These are phyloP conservation scores for Lytechinus variegatus DNA, from an alignment of 35 echinoderm and acorn worm species.

Conservation along the genomic window DNA sequence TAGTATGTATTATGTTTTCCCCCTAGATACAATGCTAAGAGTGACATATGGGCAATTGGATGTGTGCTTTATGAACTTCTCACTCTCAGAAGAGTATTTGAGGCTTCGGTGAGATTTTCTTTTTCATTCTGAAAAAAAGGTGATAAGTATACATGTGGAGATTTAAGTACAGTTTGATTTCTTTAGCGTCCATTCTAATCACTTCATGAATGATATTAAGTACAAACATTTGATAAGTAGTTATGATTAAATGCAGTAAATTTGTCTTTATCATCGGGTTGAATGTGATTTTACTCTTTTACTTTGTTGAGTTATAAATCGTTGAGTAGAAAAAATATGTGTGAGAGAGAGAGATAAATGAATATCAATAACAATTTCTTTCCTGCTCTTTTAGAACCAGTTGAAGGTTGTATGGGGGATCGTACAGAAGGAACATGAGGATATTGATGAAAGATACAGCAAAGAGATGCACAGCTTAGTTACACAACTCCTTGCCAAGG, in stretches of 20 bases:
- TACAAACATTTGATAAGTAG: background rate
- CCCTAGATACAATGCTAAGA: constrained; percentile 89
- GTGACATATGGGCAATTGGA: constrained; percentile 94
- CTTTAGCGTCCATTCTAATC: too few relatives aligned
- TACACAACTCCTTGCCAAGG: constrained; percentile 82
- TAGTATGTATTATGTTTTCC: background rate
- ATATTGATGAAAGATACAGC: constrained; percentile 74
- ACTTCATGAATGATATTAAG: background rate
- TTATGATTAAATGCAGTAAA: too few relatives aligned
- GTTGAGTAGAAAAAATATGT: too few relatives aligned
- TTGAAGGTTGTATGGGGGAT: constrained; percentile 93
- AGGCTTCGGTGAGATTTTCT: constrained; percentile 78
- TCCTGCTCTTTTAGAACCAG: constrained; percentile 68
- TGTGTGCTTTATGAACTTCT: constrained; percentile 94
- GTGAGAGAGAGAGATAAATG: background rate
- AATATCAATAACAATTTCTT: background rate
- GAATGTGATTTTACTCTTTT: too few relatives aligned
- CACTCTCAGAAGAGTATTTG: constrained; percentile 81
- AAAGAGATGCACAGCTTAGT: constrained; percentile 77
- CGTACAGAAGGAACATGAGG: constrained; percentile 84
- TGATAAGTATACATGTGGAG: too few relatives aligned
- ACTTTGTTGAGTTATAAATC: too few relatives aligned
- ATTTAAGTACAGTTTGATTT: too few relatives aligned
- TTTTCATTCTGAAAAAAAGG: background rate
- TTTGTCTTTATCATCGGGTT: too few relatives aligned